A percentile compares a stretch with the other conserved stretches of the same genome.
Evolutionary conservation across 2,113 vertebrate genomes (phyloP).

Genomic region (Corydoras sp.): DNA sequence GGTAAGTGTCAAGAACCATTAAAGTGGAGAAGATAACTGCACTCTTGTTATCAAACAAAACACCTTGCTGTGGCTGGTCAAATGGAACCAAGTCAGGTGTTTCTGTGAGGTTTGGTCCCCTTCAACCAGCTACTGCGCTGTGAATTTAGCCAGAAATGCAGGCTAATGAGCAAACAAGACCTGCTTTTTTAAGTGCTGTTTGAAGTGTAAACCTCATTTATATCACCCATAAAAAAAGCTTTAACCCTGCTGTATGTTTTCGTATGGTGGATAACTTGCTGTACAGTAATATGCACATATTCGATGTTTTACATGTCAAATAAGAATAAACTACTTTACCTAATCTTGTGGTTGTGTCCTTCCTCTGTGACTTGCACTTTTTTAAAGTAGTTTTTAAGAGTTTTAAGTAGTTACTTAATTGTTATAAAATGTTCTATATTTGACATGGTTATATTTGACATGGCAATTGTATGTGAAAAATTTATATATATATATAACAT

Average conservation of each 20-base stretch:
- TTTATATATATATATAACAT: no score
- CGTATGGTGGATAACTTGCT: neutral
- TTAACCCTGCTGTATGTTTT: neutral
- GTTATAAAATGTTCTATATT: no score
- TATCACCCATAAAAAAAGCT: neutral
- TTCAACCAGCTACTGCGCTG: constrained; percentile 99
- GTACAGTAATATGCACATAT: neutral
- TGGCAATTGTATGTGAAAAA: no score
- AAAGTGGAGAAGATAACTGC: neutral
- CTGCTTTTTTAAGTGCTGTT: neutral
- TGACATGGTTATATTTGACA: no score
- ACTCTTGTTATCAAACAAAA: constrained; percentile 60
- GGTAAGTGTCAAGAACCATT: constrained; percentile 16
- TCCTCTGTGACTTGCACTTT: no score
- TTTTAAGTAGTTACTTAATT: no score
- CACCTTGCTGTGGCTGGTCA: constrained; percentile 98
- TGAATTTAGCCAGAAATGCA: constrained; percentile 64
- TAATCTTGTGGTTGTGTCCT: no score
- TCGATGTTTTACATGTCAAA: neutral
- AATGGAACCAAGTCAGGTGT: constrained; percentile 99
- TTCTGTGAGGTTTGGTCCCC: constrained; percentile 99
- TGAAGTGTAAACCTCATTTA: neutral
- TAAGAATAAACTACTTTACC: no score
- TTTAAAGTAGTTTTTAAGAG: no score
- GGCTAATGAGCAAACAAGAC: neutral